These are phyloP conservation scores for Phylloscopus whistleri DNA, from an alignment of 2,113 vertebrate genomes.

Conservation along the genomic window DNA sequence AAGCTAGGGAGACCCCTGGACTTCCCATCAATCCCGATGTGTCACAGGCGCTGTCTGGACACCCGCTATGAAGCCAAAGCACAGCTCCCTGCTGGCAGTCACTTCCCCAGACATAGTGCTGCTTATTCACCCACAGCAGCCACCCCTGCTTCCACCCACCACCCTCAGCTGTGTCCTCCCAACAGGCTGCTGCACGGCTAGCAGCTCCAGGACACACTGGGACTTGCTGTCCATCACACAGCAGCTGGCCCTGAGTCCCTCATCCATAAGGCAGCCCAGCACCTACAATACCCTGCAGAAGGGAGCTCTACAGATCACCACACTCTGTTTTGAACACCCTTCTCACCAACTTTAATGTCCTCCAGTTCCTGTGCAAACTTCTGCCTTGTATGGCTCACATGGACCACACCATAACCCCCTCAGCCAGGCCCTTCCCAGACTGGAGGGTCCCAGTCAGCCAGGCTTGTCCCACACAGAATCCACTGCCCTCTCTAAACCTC, in stretches of 20 bases:
- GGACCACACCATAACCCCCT: neutral
- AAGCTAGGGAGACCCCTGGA: neutral
- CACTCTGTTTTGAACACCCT: neutral
- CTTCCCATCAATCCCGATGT: neutral
- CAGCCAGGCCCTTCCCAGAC: accelerated
- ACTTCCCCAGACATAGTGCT: neutral
- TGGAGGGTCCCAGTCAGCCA: neutral
- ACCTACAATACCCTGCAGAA: neutral
- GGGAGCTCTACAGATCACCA: neutral
- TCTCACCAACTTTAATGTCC: neutral
- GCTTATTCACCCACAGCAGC: neutral
- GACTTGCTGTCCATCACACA: neutral
- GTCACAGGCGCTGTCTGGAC: accelerated
- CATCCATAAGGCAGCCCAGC: neutral
- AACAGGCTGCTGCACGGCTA: accelerated
- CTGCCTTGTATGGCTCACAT: neutral
- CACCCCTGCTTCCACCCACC: neutral
- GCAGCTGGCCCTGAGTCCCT: neutral
- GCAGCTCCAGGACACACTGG: neutral
- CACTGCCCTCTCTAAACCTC: neutral
- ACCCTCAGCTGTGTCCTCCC: neutral
- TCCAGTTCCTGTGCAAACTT: neutral
- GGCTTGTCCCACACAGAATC: neutral
- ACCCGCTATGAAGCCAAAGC: accelerated
- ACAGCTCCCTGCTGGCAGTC: neutral